Evolutionary conservation across 2,797 vertebrate genomes (phyloP).

Genomic region (Natrix natrix): DNA sequence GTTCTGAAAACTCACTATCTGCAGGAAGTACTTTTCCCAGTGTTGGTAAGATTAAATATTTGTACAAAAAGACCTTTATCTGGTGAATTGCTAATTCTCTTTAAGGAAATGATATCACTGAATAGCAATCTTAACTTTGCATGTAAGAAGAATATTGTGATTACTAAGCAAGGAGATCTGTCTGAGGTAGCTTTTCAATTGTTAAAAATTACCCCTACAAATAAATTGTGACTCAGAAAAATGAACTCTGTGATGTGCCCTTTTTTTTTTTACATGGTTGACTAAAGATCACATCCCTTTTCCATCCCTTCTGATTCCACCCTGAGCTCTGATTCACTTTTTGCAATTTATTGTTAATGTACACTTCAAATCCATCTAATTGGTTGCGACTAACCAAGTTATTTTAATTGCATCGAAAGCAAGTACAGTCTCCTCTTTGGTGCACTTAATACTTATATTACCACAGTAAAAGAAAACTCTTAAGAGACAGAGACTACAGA

Average conservation of each 20-base stretch:
- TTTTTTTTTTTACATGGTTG: neutral
- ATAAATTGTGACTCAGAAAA: neutral
- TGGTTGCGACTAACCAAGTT: conserved; percentile 21
- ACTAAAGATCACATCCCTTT: neutral
- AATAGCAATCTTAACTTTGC: neutral
- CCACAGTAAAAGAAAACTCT: neutral
- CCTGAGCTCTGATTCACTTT: neutral
- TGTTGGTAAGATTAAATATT: neutral
- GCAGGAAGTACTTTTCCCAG: neutral
- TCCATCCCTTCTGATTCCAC: conserved; percentile 3
- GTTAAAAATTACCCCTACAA: neutral
- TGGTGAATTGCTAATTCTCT: neutral
- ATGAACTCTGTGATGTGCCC: neutral
- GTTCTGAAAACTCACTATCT: neutral
- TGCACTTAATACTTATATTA: conserved; percentile 30
- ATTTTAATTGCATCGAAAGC: conserved; percentile 33
- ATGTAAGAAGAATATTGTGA: neutral
- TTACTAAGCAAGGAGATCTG: neutral
- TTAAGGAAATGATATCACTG: neutral
- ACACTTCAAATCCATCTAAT: neutral
- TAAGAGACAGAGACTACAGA: neutral
- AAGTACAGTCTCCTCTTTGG: neutral
- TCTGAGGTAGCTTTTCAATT: neutral
- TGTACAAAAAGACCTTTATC: neutral
- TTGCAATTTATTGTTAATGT: conserved; percentile 34